phyloP scores from a whole-genome alignment of 2,888 invertebrate species.

The Sarcophaga carnaria region DNA sequence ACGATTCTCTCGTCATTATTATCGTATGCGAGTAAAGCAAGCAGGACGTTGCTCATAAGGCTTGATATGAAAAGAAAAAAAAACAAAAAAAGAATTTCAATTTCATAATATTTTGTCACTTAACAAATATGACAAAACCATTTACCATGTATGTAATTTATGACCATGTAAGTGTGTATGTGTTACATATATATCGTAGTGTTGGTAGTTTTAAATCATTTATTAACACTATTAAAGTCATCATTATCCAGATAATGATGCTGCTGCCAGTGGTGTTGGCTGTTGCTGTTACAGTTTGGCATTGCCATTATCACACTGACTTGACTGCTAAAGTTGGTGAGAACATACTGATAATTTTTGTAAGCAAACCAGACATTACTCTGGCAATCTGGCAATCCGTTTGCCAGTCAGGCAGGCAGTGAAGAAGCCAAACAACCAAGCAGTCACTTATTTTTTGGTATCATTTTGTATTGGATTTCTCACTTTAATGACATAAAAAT shows the following conservation, averaged over 20 bases:
- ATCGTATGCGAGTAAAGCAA: too few species aligned
- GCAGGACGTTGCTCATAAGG: too few species aligned
- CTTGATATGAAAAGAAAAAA: too few species aligned
- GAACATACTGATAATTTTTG: too few species aligned
- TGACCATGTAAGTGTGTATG: neutral
- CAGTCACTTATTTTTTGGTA: neutral
- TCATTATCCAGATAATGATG: constrained; percentile 53
- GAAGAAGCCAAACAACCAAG: too few species aligned
- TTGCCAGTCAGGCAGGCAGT: too few species aligned
- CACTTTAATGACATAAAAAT: constrained; percentile 61
- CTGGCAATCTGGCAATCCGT: too few species aligned
- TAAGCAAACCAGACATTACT: too few species aligned
- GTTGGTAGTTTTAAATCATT: constrained; percentile 37
- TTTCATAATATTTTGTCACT: constrained; percentile 54
- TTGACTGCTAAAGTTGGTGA: too few species aligned
- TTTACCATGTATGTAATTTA: constrained; percentile 14
- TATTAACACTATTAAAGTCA: constrained; percentile 64
- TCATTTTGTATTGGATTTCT: constrained; percentile 21
- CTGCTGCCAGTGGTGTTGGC: neutral
- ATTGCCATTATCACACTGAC: constrained; percentile 27
- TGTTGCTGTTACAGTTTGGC: neutral
- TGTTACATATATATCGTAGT: neutral
- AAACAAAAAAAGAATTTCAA: too few species aligned
- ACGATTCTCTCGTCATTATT: too few species aligned
- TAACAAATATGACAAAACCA: constrained; percentile 54